A percentile compares a stretch with the other conserved stretches of the same genome.
Evolutionary conservation across 2,888 invertebrate genomes (phyloP).

Genomic region (Schizaphis graminum): DNA sequence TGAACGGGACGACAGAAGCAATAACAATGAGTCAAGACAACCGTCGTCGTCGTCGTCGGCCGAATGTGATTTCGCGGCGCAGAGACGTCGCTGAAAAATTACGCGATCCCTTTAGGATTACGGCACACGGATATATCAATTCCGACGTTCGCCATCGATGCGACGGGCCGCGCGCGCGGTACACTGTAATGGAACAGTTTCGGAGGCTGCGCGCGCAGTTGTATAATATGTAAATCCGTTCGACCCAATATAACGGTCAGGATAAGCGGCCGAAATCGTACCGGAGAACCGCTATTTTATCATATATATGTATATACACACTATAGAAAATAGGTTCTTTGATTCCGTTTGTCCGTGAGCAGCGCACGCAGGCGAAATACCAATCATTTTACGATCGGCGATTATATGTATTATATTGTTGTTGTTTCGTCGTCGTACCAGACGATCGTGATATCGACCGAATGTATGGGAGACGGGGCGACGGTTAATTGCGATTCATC

Average conservation of each 20-base stretch:
- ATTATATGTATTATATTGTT: neutral
- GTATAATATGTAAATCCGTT: conserved; percentile 46
- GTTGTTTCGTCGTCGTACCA: neutral
- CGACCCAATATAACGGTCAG: neutral
- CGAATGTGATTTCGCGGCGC: conserved; percentile 29
- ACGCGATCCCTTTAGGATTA: conserved; percentile 37
- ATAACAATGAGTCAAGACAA: neutral
- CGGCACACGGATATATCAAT: conserved; percentile 16
- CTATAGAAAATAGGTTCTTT: neutral
- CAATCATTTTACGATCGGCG: neutral
- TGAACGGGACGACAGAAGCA: neutral
- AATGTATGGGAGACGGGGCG: neutral
- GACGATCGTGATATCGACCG: neutral
- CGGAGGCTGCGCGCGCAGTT: neutral
- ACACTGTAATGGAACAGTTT: neutral
- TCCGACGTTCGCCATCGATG: neutral
- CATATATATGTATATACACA: too few relatives aligned
- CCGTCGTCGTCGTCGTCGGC: neutral
- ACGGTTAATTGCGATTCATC: neutral
- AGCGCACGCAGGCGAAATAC: neutral
- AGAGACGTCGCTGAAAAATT: conserved; percentile 31
- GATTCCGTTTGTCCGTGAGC: neutral
- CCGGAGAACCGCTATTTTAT: neutral
- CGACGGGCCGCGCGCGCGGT: neutral
- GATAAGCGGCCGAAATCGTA: conserved; percentile 1